Evolutionary conservation across 1,140 invertebrate species (phyloP).

Genomic region (Megalopta genalis): DNA sequence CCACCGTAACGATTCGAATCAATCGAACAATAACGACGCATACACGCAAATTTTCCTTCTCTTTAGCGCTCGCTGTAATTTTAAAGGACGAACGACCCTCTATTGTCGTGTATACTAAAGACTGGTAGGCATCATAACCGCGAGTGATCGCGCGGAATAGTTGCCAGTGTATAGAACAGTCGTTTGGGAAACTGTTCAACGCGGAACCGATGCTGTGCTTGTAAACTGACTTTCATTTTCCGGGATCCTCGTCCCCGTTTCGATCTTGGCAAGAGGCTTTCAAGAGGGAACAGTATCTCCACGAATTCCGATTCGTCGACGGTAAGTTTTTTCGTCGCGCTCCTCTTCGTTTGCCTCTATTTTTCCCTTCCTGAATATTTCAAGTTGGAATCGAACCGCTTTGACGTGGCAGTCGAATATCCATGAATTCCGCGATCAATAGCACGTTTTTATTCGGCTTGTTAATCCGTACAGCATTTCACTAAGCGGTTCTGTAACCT

Average conservation of each 20-base stretch:
- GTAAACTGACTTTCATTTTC: neutral
- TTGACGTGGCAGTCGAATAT: constrained; percentile 13
- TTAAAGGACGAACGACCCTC: neutral
- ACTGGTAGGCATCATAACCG: neutral
- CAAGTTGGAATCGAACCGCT: neutral
- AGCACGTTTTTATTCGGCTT: neutral
- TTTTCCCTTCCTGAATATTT: constrained; percentile 15
- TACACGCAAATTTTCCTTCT: neutral
- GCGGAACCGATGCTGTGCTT: neutral
- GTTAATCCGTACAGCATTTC: neutral
- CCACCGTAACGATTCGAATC: no score
- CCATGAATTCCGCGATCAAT: neutral
- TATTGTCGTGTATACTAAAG: neutral
- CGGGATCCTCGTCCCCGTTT: neutral
- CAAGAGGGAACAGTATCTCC: neutral
- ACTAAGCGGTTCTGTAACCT: neutral
- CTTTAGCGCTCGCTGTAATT: neutral
- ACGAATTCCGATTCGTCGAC: neutral
- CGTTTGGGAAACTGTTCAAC: neutral
- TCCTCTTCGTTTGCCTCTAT: neutral
- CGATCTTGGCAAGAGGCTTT: neutral
- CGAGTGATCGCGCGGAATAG: neutral
- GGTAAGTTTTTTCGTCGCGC: constrained; percentile 5
- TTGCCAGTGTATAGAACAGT: neutral
- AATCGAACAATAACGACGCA: neutral